Evolutionary conservation across 2,888 invertebrate species (phyloP), one percentile per base, ranked within the genome.

Genomic region (Phymatocera aterrima): DNA sequence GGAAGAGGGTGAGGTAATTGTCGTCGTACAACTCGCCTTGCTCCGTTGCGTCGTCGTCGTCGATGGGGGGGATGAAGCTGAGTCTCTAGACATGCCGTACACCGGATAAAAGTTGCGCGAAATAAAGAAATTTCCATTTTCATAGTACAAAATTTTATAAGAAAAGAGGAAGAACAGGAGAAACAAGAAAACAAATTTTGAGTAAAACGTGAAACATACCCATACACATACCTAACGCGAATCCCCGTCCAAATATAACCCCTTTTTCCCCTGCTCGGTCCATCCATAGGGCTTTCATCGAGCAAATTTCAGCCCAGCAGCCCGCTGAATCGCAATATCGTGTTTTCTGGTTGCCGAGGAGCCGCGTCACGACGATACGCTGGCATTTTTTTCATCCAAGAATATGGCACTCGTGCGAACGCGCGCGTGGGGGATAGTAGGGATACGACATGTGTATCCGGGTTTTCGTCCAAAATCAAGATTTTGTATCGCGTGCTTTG

Each of bases 61-160:
- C 57, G 57, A 21, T 12, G 37, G n/a, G 61, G 28, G 2, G 28
- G 28, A 61, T 34, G 28, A 61, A 61, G 12, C 61, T 31, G n/a
- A 0, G 43, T 10, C 21, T 51, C 18, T 43, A 43, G n/a, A 28
- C n/a, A n/a, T n/a, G n/a, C n/a, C n/a, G n/a, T n/a, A n/a, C n/a
- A n/a, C n/a, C n/a, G 48, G 72, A 18, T 51, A 72, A 51, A 72
- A 72, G 31, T 34, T 34, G 6, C 3, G 21, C 72, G 72, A 51
- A 72, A 54, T 48, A 72, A 54, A 72, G 72, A 72, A 72, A 72
- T 72, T 72, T 72, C 6, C 72, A 72, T 72, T 34, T 72, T 51
- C 64, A 64, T 28, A 34, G 68, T 46, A 28, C 18, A n/a, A n/a
- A 46, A 43, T n/a, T 43, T 46, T 6, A 5, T 24, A n/a, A 8